Percentiles rank a stretch among this genome's conserved stretches.
Conservation (phyloP, 1,140 invertebrate species). For the Aradophagus sp. region DNA sequence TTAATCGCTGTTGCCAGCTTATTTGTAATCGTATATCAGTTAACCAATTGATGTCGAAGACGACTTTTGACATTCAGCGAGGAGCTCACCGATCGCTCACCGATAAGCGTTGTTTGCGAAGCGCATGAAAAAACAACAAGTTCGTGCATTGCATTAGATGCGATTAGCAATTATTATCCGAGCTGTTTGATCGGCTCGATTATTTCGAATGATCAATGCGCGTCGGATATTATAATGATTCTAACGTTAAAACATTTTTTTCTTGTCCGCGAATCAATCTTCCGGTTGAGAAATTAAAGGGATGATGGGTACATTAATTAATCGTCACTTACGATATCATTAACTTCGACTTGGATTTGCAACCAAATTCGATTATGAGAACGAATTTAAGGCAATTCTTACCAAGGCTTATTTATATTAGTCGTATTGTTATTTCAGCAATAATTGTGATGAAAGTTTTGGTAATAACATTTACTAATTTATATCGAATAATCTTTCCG, state of each 20-base stretch:
- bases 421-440: too few species aligned
- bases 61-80: constrained; percentile 49
- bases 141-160: constrained; percentile 4
- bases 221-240: too few species aligned
- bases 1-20: constrained; percentile 46
- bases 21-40: constrained; percentile 48
- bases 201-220: too few species aligned
- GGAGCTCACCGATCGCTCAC: constrained; percentile 15
- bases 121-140: constrained; percentile 18
- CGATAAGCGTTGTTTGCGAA: constrained; percentile 37
- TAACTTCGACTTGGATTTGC: too few species aligned
- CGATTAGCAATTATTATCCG: constrained; percentile 9
- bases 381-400: too few species aligned
- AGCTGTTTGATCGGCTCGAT: constrained; percentile 6
- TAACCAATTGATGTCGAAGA: constrained; percentile 39
- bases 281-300: constrained; percentile 11
- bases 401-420: too few species aligned
- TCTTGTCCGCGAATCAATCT: neutral
- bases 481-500: too few species aligned
- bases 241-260: too few species aligned
- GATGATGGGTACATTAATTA: constrained; percentile 24
- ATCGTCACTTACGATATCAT: too few species aligned
- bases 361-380: too few species aligned
- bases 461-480: too few species aligned
- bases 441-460: too few species aligned